Base-by-base conservation (phyloP, 2,797 vertebrate species). In the Decapterus maruadsi region DNA sequence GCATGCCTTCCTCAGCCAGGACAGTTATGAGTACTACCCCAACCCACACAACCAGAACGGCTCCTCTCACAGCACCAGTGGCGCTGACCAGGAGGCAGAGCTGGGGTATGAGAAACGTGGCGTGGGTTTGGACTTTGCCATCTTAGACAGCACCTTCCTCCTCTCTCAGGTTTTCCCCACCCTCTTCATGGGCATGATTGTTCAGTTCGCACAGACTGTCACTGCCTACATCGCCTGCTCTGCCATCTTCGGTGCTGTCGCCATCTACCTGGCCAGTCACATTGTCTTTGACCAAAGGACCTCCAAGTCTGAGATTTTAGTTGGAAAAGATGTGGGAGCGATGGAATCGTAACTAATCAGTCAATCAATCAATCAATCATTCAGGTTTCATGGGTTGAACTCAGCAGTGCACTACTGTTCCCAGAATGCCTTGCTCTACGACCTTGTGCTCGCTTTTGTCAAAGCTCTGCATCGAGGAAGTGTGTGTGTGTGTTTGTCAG, bases 131-230 rank as follows among this genome's bases (percentile, higher is more conserved):
- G 95, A 96, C 90, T 95, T 96, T 19, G 95, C 95, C 84, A 94
- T 96, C 74, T 80, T 96, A 72, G 95, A 96, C 89, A 95, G 95
- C 90, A 94, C 95, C 72, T 96, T 96, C 71, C 93, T 96, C 58
- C 94, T 96, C 79, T 96, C 95, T 92, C 95, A 96, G 94, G 95
- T 96, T 71, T 92, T 96, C 67, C 95, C 95, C 68, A 93, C 95
- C 10, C 89, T 96, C 68, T 95, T 95, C 90, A 95, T 96, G 95
- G 95, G 95, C 62, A 93, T 90, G 90, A 92, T 96, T 4, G 95
- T 95, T 73, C 95, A 96, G 87, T 92, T 95, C 20, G 93, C 94
- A 10, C 87, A 95, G 81, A 95, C 95, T 0, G 95, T 96, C 77
- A 96, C 95, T 3, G 91, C 95, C 75, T 96, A 96, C 48, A 94